Conservation (phyloP, 64 coral and sea anemone genomes). For the Pocillopora verrucosa region DNA sequence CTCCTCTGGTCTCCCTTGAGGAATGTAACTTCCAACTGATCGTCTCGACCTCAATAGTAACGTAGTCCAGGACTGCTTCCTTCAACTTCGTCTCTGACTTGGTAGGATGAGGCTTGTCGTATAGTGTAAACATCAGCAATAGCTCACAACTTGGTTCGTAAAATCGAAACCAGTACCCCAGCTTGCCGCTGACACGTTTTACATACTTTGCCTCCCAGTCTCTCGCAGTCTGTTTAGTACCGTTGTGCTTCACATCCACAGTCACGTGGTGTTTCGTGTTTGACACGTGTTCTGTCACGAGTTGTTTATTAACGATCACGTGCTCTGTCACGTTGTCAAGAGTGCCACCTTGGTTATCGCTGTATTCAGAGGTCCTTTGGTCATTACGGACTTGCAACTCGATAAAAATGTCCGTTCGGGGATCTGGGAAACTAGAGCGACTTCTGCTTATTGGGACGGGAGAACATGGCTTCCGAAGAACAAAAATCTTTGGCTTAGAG, state of each 20-base stretch:
- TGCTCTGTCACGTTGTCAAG: neutral
- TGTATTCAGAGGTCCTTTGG: neutral
- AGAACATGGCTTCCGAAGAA: slow-evolving; percentile 11
- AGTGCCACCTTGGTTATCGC: neutral
- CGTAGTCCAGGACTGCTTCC: neutral
- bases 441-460: slow-evolving; percentile 5
- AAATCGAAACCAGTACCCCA: slow-evolving; percentile 21
- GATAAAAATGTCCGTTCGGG: slow-evolving; percentile 10
- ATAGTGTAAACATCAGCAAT: neutral
- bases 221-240: neutral
- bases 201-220: slow-evolving; percentile 20
- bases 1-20: neutral
- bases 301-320: neutral
- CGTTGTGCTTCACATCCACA: slow-evolving; percentile 11
- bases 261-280: neutral
- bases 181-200: slow-evolving; percentile 2
- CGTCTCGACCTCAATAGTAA: slow-evolving; percentile 1
- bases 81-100: neutral
- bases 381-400: slow-evolving; percentile 4
- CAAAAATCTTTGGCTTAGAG: neutral
- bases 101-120: neutral
- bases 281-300: neutral
- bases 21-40: neutral
- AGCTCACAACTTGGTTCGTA: slow-evolving; percentile 13
- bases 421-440: neutral